Evolutionary conservation across 1,140 invertebrate genomes (phyloP).

Genomic region (Tetragonula clypearis): DNA sequence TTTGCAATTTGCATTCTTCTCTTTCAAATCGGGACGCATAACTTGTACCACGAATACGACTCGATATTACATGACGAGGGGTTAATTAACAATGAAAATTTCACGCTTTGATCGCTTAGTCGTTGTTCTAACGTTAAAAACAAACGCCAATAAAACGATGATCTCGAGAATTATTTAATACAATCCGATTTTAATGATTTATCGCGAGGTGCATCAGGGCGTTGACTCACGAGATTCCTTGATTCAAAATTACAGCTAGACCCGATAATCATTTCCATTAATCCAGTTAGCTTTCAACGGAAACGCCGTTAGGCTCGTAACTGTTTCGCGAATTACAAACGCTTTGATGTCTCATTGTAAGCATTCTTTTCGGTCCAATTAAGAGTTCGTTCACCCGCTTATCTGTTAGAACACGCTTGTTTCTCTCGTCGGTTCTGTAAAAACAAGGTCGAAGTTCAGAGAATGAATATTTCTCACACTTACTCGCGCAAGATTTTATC

Average conservation of each 20-base stretch:
- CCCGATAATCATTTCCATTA: conserved; percentile 44
- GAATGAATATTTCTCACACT: too few species aligned
- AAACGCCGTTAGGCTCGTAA: not conserved
- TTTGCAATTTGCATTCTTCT: too few species aligned
- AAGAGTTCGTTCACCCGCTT: not conserved
- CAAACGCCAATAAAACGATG: too few species aligned
- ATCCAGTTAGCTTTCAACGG: conserved; percentile 13
- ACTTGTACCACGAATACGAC: too few species aligned
- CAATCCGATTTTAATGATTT: conserved; percentile 54
- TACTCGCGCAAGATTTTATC: too few species aligned
- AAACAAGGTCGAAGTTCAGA: not conserved
- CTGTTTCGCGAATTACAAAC: conserved; percentile 3
- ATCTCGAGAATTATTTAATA: not conserved
- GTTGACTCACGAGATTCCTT: conserved; percentile 55
- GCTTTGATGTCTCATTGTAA: too few species aligned
- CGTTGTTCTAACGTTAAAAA: conserved; percentile 3
- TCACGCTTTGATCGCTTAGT: not conserved
- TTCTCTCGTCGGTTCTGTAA: not conserved
- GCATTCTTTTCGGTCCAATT: not conserved
- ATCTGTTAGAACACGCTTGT: not conserved
- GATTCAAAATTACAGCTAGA: conserved; percentile 39
- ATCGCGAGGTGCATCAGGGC: conserved; percentile 47
- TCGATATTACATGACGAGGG: too few species aligned
- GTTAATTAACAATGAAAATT: too few species aligned
- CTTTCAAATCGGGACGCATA: too few species aligned